Evolutionary conservation across 2,888 invertebrate genomes (phyloP), one percentile per base, ranked within the genome.

Genomic region (Cantharis lateralis): DNA sequence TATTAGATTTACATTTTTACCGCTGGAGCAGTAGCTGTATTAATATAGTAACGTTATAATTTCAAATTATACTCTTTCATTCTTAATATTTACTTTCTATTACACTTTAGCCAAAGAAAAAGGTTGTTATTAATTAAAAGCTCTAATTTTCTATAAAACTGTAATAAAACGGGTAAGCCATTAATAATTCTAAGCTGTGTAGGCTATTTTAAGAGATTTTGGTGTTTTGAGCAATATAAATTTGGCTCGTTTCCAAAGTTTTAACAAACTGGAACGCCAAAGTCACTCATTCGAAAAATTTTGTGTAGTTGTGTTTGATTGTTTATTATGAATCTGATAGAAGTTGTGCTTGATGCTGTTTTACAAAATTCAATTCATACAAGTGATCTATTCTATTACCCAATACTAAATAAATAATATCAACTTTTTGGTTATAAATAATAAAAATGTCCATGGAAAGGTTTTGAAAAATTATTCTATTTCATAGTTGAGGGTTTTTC

Each of bases 151-250:
- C 48, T 48, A 48, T 48, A n/a, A 48, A 73, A 70, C 70, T 76
- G 72, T 70, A 77, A 74, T 74, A 74, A 71, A 74, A 71, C 68
- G 68, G 74, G 26, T 71, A 77, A 74, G 71, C 71, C 77, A 77
- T 77, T 77, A 77, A 77, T 77, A 77, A 77, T 77, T 77, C 77
- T 28, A 69, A 74, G 70, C 74, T 64, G 69, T 69, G 75, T 68
- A 66, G 71, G 68, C 24, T 66, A 66, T 18, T 75, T 75, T 68
- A 71, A 74, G 71, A 68, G 74, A 77, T 74, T 77, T 77, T 75
- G 74, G 74, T 62, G 70, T 74, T 77, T 66, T 74, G 66, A 74
- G 77, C 77, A 63, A 72, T 69, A 72, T 74, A 77, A 74, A 72
- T 74, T 77, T 77, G 74, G 77, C 72, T 72, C 62, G 72, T 62